These are phyloP conservation scores for Entomobrya multifasciata DNA, from an alignment of 2,888 invertebrate genomes.

Conservation along the genomic window DNA sequence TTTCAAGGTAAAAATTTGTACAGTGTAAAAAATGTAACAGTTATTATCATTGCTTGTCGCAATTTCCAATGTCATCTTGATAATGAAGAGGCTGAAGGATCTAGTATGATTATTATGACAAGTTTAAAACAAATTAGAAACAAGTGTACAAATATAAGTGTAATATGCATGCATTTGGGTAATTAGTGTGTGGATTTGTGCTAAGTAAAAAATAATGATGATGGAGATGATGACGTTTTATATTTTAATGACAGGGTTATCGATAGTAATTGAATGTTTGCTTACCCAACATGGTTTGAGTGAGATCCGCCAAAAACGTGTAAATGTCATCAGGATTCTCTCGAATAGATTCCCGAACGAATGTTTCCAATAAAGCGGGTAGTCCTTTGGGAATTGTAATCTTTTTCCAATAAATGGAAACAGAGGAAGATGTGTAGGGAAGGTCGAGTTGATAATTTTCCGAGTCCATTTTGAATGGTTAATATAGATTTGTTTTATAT, in stretches of 20 bases:
- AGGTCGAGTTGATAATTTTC: constrained; percentile 50
- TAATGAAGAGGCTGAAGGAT: background rate
- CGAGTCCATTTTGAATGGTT: constrained; percentile 42
- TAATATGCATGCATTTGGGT: background rate
- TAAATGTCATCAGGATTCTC: constrained; percentile 72
- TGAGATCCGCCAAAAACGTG: constrained; percentile 63
- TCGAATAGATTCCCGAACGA: constrained; percentile 70
- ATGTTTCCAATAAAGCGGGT: constrained; percentile 72
- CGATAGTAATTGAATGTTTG: background rate
- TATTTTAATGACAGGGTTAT: background rate
- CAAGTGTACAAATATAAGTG: too few species aligned
- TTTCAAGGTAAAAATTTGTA: too few species aligned
- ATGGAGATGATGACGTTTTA: too few species aligned
- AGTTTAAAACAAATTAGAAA: background rate
- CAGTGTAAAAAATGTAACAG: background rate
- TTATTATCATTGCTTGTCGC: background rate
- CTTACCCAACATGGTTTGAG: constrained; percentile 67
- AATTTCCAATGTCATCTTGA: background rate
- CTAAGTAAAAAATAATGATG: too few species aligned
- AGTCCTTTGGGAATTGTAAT: constrained; percentile 76
- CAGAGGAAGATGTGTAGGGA: constrained; percentile 51
- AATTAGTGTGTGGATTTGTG: too few species aligned
- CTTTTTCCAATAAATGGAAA: constrained; percentile 73
- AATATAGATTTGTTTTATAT: too few species aligned
- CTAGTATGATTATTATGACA: background rate